A percentile compares a stretch with the other conserved stretches of the same genome.
These are phyloP conservation scores for Paedocypris micromegethes DNA, from an alignment of 2,797 vertebrate genomes.

Conservation along the genomic window DNA sequence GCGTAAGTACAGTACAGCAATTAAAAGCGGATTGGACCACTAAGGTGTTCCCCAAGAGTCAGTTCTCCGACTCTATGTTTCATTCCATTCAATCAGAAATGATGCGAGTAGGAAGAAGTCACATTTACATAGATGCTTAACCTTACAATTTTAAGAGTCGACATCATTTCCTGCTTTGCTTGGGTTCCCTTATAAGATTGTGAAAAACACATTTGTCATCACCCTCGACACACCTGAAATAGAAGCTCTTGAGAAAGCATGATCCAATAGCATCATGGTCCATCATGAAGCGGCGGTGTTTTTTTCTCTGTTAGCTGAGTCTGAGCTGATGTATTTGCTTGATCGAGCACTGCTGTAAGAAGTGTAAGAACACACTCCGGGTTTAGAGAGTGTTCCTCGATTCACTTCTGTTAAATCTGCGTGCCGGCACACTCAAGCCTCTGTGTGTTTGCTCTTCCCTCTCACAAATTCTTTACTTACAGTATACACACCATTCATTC, in stretches of 20 bases:
- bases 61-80: too few species aligned
- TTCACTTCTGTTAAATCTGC: constrained; percentile 69
- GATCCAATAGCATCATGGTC: constrained; percentile 21
- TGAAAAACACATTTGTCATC: too few species aligned
- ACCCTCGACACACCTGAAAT: constrained; percentile 20
- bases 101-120: too few species aligned
- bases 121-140: too few species aligned
- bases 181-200: too few species aligned
- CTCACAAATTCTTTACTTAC: constrained; percentile 44
- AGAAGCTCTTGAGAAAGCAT: constrained; percentile 31
- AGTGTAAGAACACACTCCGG: constrained; percentile 46
- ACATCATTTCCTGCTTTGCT: too few species aligned
- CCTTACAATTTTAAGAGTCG: too few species aligned
- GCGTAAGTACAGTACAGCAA: too few species aligned
- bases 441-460: constrained; percentile 54
- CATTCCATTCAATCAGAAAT: too few species aligned
- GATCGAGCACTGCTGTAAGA: constrained; percentile 21
- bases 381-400: constrained; percentile 63
- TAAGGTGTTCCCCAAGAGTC: too few species aligned
- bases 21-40: too few species aligned
- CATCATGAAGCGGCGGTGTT: constrained; percentile 19
- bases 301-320: constrained; percentile 37
- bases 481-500: neutral
- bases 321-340: constrained; percentile 35
- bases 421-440: constrained; percentile 67